Base-by-base conservation (phyloP, 2,113 vertebrate genomes). In the Paralichthys olivaceus region DNA sequence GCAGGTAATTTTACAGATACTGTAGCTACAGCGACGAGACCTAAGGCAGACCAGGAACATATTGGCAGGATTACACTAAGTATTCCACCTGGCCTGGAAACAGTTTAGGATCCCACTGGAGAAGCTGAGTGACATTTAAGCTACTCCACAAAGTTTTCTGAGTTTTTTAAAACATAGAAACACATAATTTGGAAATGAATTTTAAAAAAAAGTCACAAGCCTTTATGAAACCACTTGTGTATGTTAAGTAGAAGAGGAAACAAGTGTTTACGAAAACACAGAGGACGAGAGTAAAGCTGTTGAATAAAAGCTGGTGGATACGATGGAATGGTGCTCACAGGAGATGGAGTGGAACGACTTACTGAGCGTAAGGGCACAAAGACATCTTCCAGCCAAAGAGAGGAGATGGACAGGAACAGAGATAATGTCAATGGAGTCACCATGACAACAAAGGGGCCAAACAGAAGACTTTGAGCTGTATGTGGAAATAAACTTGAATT, bases 21-120 rank as follows among this genome's bases (percentile, higher is more conserved):
- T 72, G 26, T 1, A 9, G 28, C 37, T 12, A 15, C 32, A 1
- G 13, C 0, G 20, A 43, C 12, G 32, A 82, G 32, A 67, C 40
- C 60, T 54, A 17, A 28, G 66, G 43, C 56, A 64, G 23, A 71
- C 17, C 40, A 64, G 63, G n/a, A 68, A 34, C 28, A 70, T 45
- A 15, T 45, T 75, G 70, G 2, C 40, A 59, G 8, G 49, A 57
- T 59, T 32, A 63, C 22, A 53, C 55, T 40, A 57, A 58, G 43
- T 25, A 68, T 56, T 65, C 45, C 53, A 74, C 65, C 71, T 80
- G 55, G 49, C 47, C 62, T 75, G 29, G 20, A 65, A 78, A 59
- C 32, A 79, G 45, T 37, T 28, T 19, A 29, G 5, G 37, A 55
- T 55, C 37, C 57, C 53, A 53, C 54, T 23, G 26, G 51, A 53